These are phyloP conservation scores for Pelosia muscerda DNA, from an alignment of 2,888 invertebrate genomes.

Conservation along the genomic window DNA sequence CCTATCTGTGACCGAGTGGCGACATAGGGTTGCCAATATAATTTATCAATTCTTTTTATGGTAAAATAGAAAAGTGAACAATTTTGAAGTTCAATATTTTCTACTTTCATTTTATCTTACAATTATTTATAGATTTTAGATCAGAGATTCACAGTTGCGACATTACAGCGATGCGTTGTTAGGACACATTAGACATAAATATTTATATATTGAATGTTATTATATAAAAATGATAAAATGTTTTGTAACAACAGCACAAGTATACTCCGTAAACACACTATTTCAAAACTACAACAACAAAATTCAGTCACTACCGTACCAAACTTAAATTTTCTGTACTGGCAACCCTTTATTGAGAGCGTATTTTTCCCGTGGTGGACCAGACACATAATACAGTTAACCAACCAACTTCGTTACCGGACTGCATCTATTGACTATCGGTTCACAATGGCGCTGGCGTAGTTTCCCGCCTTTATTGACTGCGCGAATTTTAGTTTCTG, in stretches of 20 bases:
- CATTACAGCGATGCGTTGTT: too few relatives aligned
- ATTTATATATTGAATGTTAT: too few relatives aligned
- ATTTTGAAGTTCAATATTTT: background rate
- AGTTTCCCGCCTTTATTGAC: constrained; percentile 20
- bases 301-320: background rate
- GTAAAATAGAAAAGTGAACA: too few relatives aligned
- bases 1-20: constrained; percentile 44
- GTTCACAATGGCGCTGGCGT: background rate
- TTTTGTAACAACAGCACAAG: too few relatives aligned
- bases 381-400: constrained; percentile 12
- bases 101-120: background rate
- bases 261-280: background rate
- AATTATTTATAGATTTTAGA: too few relatives aligned
- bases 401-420: constrained; percentile 38
- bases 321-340: constrained; percentile 3
- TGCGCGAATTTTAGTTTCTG: constrained; percentile 1
- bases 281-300: background rate
- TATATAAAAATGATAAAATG: too few relatives aligned
- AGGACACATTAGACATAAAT: too few relatives aligned
- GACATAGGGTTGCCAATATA: constrained; percentile 32
- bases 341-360: constrained; percentile 1
- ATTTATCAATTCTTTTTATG: background rate
- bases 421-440: constrained; percentile 18
- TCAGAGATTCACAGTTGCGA: too few relatives aligned
- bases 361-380: constrained; percentile 9